Base-by-base conservation (phyloP, 2,113 vertebrate species). In the Panthera uncia region DNA sequence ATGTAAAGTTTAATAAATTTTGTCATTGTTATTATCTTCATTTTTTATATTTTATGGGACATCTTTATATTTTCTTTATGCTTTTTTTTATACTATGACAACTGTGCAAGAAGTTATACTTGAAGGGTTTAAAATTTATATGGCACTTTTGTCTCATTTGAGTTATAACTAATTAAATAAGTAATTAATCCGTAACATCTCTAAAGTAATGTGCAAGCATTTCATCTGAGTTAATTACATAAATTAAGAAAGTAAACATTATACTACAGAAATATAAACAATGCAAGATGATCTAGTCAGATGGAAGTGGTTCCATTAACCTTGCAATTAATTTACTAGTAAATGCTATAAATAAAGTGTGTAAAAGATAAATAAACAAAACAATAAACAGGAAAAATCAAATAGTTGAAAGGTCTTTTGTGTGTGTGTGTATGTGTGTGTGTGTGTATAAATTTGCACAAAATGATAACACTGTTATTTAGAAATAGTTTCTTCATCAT, bases 221-320 rank as follows among this genome's bases (percentile, higher is more conserved):
- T 97, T 95, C 82, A 86, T 97, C 41, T 86, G 90, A 93, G 81
- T 96, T 98, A 98, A 97, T 98, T 96, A 97, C 38, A 95, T 85
- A 94, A 97, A 97, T 92, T 73, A 93, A 94, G 41, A 93, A 97
- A 93, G 85, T 89, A 96, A 98, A 97, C 85, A 89, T 81, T 95
- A 95, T 83, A 68, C 18, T 73, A 63, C n/a, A 84, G 93, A 97
- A 96, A 97, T 95, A 95, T 95, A 91, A 97, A 95, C 86, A 80
- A 36, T 95, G 36, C 33, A 74, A 85, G 88, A 94, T 87, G 68
- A 98, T 93, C 45, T 69, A 92, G 86, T 87, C 29, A 92, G 6
- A 85, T 86, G 63, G 23, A 94, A 96, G 69, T 93, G 41, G 18
- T 73, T 96, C 50, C 52, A 82, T 97, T 81, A 97, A 74, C 23